Base-by-base conservation (phyloP, 2,888 invertebrate species). In the Hyalella azteca region DNA sequence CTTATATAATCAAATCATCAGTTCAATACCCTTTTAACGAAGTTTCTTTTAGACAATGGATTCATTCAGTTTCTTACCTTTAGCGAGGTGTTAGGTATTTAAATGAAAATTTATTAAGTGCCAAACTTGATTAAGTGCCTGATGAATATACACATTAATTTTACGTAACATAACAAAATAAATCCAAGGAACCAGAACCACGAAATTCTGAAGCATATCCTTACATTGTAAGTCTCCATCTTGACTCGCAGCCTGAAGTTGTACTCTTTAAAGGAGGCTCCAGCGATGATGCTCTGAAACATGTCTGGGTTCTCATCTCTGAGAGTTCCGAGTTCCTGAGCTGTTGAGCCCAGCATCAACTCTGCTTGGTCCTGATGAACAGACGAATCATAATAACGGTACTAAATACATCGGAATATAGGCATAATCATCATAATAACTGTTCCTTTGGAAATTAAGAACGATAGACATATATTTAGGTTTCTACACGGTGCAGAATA, bases 171-270 rank as follows among this genome's bases (percentile, higher is more conserved):
- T 45, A 11, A 11, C 9, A 7, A 15, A 45, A 45, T 45, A 45
- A 45, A 11, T 15, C 15, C 7, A 45, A 15, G 19, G 1, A 45
- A 19, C 11, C 45, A 45, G 45, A 19, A 19, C 11, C 45, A 15
- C 13, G 45, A 45, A 45, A 19, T 3, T 15, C 11, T 11, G 45
- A 19, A 45, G 19, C 49, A 49, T 7, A 26, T 22, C 36, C 80
- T 84, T 50, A 84, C 97, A 87, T 95, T 97, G 87, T 93, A 99
- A 15, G 91, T 93, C 89, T 99, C 98, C 89, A 94, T 91, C 89
- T 95, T 96, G 45, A 94, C 93, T 80, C 97, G 90, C 85, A 97
- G 90, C 88, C 93, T 95, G 87, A 97, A 94, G 41, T 94, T 90
- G 87, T 91, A 95, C 0, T 92, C 91, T 86, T 91, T 92, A 88